These are phyloP conservation scores for Butorides virescens DNA, from an alignment of 2,113 vertebrate genomes.

Conservation along the genomic window DNA sequence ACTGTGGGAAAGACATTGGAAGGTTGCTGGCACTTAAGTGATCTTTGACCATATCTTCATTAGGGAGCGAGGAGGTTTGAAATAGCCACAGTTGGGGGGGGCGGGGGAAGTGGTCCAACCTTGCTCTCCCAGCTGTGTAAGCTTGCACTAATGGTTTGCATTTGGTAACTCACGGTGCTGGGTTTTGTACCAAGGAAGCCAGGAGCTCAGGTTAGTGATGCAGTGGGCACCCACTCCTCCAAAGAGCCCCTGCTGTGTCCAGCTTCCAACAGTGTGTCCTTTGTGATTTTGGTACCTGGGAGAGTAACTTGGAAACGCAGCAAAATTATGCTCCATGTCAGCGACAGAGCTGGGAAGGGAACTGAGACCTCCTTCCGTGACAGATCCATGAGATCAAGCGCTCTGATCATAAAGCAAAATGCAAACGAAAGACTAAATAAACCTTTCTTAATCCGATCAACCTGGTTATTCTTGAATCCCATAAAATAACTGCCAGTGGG, in stretches of 20 bases:
- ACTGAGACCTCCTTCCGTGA: not conserved
- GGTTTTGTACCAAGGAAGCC: not conserved
- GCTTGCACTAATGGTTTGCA: not conserved
- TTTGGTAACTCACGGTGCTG: not conserved
- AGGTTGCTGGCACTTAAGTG: not conserved
- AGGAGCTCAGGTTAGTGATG: not conserved
- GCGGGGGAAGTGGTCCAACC: not conserved
- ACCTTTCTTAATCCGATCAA: not conserved
- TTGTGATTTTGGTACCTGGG: not conserved
- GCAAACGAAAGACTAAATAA: conserved; percentile 14
- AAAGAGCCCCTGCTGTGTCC: not conserved
- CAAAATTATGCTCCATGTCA: not conserved
- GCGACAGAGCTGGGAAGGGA: not conserved
- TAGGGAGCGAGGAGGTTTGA: conserved; percentile 9
- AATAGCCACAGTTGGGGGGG: not conserved
- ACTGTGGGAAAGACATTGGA: conserved; percentile 36
- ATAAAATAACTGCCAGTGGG: conserved; percentile 10
- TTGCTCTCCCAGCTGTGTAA: not conserved
- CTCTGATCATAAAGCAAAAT: not conserved
- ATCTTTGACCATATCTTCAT: conserved; percentile 47
- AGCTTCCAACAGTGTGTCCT: not conserved
- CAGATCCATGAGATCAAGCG: not conserved
- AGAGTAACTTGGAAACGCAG: not conserved
- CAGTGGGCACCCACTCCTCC: not conserved
- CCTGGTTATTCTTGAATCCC: conserved; percentile 43